Evolutionary conservation across 2,797 vertebrate genomes (phyloP), one percentile per base, ranked within the genome.

Genomic region (Emydoidea blandingii): DNA sequence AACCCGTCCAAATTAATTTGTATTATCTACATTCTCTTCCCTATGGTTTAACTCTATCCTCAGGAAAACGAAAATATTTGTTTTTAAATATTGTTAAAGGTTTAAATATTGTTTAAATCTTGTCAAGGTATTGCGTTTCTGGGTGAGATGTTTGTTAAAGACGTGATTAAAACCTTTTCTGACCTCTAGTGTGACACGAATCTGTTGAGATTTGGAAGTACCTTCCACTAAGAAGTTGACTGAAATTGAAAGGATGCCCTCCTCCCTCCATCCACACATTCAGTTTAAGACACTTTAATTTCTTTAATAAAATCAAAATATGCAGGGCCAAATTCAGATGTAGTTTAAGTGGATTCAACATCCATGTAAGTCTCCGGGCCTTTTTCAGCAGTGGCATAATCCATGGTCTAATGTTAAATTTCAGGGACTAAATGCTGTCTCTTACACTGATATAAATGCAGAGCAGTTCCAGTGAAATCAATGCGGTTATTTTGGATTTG

Each of bases 1-100:
- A 89, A 81, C 82, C 27, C 72, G 53, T 90, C 57, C 74, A 95
- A 83, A 87, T 86, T 91, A 78, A 91, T 78, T 27, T 81, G 76
- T 59, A 8, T 72, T 37, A 53, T 84, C 44, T 82, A 82, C 65
- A 25, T 8, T 53, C 21, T 25, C 31, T 94, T 92, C 86, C 88
- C 49, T 90, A 10, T 79, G 81, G 87, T 81, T 83, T 81, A 92
- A 34, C 41, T 52, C 81, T 53, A 83, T 8, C 52, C 86, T 88
- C 37, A 87, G 65, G 65, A 74, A 93, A 94, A 90, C 14, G 79
- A 74, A 84, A n/a, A 0, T 9, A 86, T 5, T 23, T 1, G 57
- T 84, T 94, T 87, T 27, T 44, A 53, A 49, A 52, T 57, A 18
- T 15, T 74, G 19, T 72, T 25, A 23, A 72, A 41, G 10, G 19